These are phyloP conservation scores for Odontesthes bonariensis DNA, from an alignment of 2,113 vertebrate genomes.

Conservation along the genomic window DNA sequence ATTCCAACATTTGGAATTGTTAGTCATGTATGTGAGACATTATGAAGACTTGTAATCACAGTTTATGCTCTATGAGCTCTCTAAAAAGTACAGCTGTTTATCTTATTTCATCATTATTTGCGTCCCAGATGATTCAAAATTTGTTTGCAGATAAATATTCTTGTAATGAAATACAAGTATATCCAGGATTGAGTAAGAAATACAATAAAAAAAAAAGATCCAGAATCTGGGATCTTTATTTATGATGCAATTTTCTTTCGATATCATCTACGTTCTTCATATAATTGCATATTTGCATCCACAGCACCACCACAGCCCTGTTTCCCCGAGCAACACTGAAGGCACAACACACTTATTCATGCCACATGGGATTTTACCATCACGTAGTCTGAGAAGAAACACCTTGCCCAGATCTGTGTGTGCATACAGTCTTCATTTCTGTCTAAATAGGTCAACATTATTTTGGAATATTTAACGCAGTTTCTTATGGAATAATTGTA, in stretches of 20 bases:
- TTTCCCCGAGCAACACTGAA: constrained; percentile 65
- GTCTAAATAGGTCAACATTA: constrained; percentile 37
- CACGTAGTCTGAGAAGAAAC: constrained; percentile 43
- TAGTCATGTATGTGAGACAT: not conserved
- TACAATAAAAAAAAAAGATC: constrained; percentile 71
- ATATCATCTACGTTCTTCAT: constrained; percentile 66
- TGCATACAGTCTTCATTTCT: constrained; percentile 50
- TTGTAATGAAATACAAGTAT: constrained; percentile 64
- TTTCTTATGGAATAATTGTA: not conserved
- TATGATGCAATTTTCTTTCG: constrained; percentile 67
- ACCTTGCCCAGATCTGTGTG: constrained; percentile 36
- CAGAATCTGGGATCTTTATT: constrained; percentile 71
- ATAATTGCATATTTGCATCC: constrained; percentile 74
- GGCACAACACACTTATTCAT: constrained; percentile 56
- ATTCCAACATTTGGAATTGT: not conserved
- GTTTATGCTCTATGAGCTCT: constrained; percentile 32
- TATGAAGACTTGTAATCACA: constrained; percentile 20
- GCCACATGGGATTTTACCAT: constrained; percentile 52
- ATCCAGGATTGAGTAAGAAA: constrained; percentile 64
- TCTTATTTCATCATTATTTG: constrained; percentile 47
- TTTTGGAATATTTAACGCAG: not conserved
- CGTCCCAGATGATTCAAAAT: constrained; percentile 23
- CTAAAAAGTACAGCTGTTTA: constrained; percentile 43
- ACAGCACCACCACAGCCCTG: constrained; percentile 30
- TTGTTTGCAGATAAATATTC: constrained; percentile 57